Percentiles rank a stretch among this genome's conserved stretches.
Conservation (phyloP, 2,888 invertebrate genomes). For the Trichogramma evanescens region DNA sequence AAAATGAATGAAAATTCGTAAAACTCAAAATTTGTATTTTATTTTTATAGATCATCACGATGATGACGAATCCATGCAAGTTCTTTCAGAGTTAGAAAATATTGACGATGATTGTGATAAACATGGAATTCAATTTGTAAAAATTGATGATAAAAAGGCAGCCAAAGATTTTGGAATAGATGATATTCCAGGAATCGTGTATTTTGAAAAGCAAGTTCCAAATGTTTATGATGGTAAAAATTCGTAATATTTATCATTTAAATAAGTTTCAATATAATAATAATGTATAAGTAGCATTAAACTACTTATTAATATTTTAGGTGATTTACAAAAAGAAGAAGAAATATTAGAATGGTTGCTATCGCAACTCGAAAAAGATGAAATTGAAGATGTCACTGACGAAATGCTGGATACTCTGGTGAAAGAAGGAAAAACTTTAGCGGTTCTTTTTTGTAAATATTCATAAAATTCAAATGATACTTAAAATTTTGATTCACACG, state of each 20-base stretch:
- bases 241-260: neutral
- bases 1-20: neutral
- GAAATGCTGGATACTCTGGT: conserved; percentile 87
- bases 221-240: conserved; percentile 78
- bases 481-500: neutral
- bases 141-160: conserved; percentile 81
- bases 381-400: conserved; percentile 91
- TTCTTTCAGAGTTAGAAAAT: conserved; percentile 79
- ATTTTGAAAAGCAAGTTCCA: conserved; percentile 89
- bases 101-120: conserved; percentile 91
- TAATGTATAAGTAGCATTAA: neutral
- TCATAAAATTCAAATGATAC: neutral
- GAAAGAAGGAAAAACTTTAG: conserved; percentile 80
- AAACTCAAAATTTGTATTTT: neutral
- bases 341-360: conserved; percentile 83
- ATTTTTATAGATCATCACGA: conserved; percentile 73
- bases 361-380: conserved; percentile 81
- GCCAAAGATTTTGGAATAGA: conserved; percentile 83
- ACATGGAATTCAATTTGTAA: conserved; percentile 87
- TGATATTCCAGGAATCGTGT: conserved; percentile 73
- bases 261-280: neutral
- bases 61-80: conserved; percentile 80
- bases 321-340: conserved; percentile 81
- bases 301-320: conserved; percentile 38
- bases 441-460: conserved; percentile 81